Evolutionary conservation across 2,888 invertebrate genomes (phyloP), one percentile per base, ranked within the genome.

Genomic region (Busseola fusca): DNA sequence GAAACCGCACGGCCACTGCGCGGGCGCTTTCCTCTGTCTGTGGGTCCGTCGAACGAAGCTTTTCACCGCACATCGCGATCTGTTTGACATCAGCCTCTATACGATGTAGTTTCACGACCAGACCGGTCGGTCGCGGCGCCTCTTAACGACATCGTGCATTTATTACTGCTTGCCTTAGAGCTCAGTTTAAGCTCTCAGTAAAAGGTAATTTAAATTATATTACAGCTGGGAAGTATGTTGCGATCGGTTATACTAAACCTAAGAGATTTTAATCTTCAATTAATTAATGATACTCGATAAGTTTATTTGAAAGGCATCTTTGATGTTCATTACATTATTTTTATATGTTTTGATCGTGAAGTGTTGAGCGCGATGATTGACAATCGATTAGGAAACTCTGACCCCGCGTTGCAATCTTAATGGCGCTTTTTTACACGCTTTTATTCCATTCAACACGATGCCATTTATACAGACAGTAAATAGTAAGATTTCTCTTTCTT

Each of bases 71-170:
- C 86, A 83, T 86, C 18, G 72, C 59, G 58, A 72, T 59, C 77
- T 74, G 30, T 69, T 74, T 62, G 73, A 80, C 80, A 83, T 78
- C 76, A 75, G 72, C 74, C 84, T 83, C 86, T 83, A 77, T 78
- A 78, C 74, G 70, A 69, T 67, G 77, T 77, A 79, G 86, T 85
- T 85, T 85, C 84, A 83, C 85, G 83, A 88, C 76, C 71, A 66
- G 80, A 65, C 76, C 42, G 70, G 69, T 74, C 70, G 74, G 80
- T 68, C 67, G 72, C 82, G 87, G 85, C 86, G 88, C 85, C 88
- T 86, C 85, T 85, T 88, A 90, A 89, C 87, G 87, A 89, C 87
- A 83, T 87, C 85, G 84, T 87, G 87, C 86, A 87, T 90, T 91
- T 88, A 89, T 90, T 88, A 82, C 80, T 70, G 81, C 71, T 72